Evolutionary conservation across 1,140 invertebrate species (phyloP).

Genomic region (Triops longicaudatus): DNA sequence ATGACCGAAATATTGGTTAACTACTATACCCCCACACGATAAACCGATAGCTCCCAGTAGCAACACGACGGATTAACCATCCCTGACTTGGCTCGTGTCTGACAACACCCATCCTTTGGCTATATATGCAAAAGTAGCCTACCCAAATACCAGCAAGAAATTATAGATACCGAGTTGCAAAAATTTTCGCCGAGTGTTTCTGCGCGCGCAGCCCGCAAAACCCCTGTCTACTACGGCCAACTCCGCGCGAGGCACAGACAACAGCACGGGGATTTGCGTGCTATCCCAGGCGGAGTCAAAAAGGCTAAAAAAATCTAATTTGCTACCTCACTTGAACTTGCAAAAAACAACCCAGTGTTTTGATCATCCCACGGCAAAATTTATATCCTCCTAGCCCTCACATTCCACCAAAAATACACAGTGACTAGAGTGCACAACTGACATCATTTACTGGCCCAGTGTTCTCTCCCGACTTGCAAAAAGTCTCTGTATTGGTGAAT

Average conservation of each 20-base stretch:
- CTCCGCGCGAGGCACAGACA: background rate
- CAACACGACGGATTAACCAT: background rate
- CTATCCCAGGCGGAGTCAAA: conserved; percentile 5
- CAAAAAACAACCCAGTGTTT: background rate
- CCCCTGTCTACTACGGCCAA: background rate
- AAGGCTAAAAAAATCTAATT: background rate
- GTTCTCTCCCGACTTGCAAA: too few species aligned
- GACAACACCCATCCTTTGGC: background rate
- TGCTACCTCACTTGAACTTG: background rate
- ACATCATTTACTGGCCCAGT: background rate
- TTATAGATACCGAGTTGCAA: background rate
- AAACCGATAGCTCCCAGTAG: background rate
- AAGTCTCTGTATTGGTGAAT: background rate
- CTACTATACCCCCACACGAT: background rate
- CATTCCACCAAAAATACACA: background rate
- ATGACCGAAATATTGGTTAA: conserved; percentile 4
- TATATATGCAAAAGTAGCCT: background rate
- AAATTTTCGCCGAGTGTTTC: background rate
- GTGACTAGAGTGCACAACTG: background rate
- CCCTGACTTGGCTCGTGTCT: background rate
- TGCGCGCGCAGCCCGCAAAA: background rate
- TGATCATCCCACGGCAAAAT: background rate
- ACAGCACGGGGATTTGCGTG: conserved; percentile 1
- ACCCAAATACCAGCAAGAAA: background rate
- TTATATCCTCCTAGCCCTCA: background rate